Percentiles rank a stretch among this genome's conserved stretches.
These are phyloP conservation scores for Diplosoma virens DNA, from an alignment of 23 tunicate species.

Conservation along the genomic window DNA sequence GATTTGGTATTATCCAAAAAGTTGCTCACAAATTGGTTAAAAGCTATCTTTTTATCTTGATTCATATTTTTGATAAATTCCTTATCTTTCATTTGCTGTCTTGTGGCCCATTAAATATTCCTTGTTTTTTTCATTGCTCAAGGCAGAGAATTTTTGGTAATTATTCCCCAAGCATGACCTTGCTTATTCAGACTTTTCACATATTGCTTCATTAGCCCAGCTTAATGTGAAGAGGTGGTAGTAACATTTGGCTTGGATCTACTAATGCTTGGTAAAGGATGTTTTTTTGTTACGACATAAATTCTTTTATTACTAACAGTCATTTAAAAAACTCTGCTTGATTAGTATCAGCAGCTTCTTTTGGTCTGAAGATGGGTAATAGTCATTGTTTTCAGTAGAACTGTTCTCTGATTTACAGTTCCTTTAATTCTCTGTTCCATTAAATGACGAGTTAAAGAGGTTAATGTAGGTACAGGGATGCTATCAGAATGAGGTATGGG, in stretches of 20 bases:
- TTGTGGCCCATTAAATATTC: conserved; percentile 6
- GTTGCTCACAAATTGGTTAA: background rate
- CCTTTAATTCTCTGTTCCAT: background rate
- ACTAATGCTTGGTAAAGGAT: conserved; percentile 18
- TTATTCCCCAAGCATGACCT: conserved; percentile 5
- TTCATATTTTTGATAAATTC: conserved; percentile 1
- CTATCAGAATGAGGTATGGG: conserved; percentile 9
- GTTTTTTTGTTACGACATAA: background rate
- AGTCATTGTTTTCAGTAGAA: background rate
- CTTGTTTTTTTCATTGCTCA: conserved; percentile 16
- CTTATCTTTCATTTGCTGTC: conserved; percentile 12
- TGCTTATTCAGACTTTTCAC: background rate
- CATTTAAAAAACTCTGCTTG: conserved; percentile 17
- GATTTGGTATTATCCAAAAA: conserved; percentile 14
- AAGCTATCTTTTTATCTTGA: conserved; percentile 4
- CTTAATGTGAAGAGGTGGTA: conserved; percentile 18
- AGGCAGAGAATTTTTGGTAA: conserved; percentile 16
- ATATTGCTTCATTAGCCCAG: background rate
- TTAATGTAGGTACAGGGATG: conserved; percentile 12
- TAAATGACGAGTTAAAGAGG: background rate
- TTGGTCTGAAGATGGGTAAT: conserved; percentile 12
- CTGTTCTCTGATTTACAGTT: conserved; percentile 10
- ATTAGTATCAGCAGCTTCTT: conserved; percentile 7
- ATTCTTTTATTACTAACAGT: background rate
- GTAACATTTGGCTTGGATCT: conserved; percentile 11